phyloP scores from a whole-genome alignment of 2,888 invertebrate species.

The Gastracanthus pulcherrimus region DNA sequence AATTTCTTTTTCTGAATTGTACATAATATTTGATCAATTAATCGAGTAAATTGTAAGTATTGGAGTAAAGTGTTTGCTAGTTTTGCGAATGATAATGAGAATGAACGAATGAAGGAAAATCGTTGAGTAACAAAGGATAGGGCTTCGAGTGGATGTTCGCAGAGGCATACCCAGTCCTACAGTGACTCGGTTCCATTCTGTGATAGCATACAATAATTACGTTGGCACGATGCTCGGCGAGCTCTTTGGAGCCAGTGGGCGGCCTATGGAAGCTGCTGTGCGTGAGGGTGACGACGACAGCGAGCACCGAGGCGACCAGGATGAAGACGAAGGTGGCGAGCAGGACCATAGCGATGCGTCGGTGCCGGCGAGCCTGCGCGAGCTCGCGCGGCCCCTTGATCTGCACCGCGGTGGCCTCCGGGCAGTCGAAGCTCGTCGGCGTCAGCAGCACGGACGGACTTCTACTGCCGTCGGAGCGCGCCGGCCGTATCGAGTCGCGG shows the following conservation, averaged over 20 bases:
- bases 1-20: no score
- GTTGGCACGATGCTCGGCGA: slow-evolving; percentile 70
- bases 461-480: background rate
- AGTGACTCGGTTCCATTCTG: background rate
- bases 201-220: slow-evolving; percentile 62
- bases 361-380: slow-evolving; percentile 83
- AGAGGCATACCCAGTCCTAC: background rate
- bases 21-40: no score
- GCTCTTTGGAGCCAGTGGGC: slow-evolving; percentile 80
- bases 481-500: slow-evolving; percentile 88
- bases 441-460: slow-evolving; percentile 15
- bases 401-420: slow-evolving; percentile 72
- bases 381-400: slow-evolving; percentile 74
- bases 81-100: no score
- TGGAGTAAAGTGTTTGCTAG: no score
- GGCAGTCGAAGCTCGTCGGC: slow-evolving; percentile 61
- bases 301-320: slow-evolving; percentile 85
- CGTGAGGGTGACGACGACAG: slow-evolving; percentile 88
- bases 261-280: slow-evolving; percentile 84
- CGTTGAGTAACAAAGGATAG: no score
- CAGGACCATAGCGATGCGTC: slow-evolving; percentile 85
- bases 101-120: no score
- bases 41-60: no score
- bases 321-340: slow-evolving; percentile 87
- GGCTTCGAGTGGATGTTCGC: no score